A percentile compares a stretch with the other conserved stretches of the same genome.
Evolutionary conservation across 2,888 invertebrate genomes (phyloP).

Genomic region (Mallateleia sp.): DNA sequence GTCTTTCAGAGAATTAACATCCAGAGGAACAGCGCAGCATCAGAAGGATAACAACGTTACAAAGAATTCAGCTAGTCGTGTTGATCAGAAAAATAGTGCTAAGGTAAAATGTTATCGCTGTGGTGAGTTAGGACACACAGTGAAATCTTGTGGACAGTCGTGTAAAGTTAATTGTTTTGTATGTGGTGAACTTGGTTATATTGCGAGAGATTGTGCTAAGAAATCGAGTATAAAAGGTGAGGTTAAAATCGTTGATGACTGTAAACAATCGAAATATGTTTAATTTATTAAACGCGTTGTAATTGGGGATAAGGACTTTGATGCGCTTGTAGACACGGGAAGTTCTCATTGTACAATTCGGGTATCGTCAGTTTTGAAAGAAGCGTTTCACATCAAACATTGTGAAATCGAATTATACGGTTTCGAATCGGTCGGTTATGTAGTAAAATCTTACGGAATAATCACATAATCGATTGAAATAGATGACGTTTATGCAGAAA

Average conservation of each 20-base stretch:
- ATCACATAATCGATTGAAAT: slow-evolving; percentile 10
- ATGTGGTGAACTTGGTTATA: not conserved
- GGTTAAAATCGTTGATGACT: not conserved
- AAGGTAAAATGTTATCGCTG: not conserved
- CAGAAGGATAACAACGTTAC: not conserved
- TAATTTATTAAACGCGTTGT: not conserved
- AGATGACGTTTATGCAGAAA: too few species aligned
- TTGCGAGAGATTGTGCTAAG: not conserved
- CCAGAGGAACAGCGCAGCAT: not conserved
- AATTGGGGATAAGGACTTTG: not conserved
- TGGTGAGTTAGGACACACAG: not conserved
- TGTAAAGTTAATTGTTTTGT: not conserved
- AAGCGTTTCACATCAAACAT: not conserved
- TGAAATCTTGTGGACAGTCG: not conserved
- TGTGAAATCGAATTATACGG: not conserved
- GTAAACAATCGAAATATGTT: not conserved
- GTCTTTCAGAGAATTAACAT: not conserved
- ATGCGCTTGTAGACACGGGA: not conserved
- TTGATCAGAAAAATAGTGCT: not conserved
- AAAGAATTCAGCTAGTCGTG: not conserved
- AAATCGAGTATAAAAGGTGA: too few species aligned
- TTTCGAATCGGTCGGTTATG: not conserved
- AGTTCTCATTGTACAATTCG: not conserved
- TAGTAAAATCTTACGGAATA: slow-evolving; percentile 57
- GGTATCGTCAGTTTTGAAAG: not conserved